A percentile compares a stretch with the other conserved stretches of the same genome.
These are phyloP conservation scores for Homarus gammarus DNA, from an alignment of 2,888 invertebrate genomes.

Conservation along the genomic window DNA sequence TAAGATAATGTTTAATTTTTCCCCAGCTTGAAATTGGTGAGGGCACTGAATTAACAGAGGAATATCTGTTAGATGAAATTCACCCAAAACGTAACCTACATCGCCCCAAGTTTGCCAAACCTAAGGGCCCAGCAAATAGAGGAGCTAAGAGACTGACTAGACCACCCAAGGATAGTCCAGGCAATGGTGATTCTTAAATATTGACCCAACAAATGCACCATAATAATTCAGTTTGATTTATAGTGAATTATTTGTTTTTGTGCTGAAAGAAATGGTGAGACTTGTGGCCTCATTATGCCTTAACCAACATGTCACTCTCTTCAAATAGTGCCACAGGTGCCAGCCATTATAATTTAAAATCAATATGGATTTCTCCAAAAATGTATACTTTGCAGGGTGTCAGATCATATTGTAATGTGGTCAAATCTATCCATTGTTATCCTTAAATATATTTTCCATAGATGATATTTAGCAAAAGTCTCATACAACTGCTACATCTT, in stretches of 20 bases:
- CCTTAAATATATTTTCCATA: neutral
- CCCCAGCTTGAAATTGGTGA: slow-evolving; percentile 93
- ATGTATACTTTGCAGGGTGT: no score
- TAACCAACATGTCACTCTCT: neutral
- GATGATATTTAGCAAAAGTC: neutral
- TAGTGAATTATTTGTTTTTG: neutral
- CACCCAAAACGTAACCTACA: slow-evolving; percentile 94
- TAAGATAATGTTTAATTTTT: neutral
- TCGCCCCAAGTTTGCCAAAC: slow-evolving; percentile 95
- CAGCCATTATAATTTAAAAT: neutral
- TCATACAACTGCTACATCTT: neutral
- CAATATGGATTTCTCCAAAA: neutral
- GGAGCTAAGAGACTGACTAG: slow-evolving; percentile 94
- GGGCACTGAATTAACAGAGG: slow-evolving; percentile 92
- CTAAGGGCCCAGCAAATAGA: slow-evolving; percentile 95
- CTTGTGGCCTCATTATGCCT: neutral
- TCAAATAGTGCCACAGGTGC: neutral
- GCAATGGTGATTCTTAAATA: neutral
- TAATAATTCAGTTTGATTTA: neutral
- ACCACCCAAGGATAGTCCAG: slow-evolving; percentile 78
- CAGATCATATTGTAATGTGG: neutral
- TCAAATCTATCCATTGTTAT: neutral
- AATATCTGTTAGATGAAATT: slow-evolving; percentile 93
- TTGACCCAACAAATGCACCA: neutral
- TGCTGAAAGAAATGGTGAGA: neutral